Conservation (phyloP, 1,140 invertebrate genomes). For the Laupala kohalensis region DNA sequence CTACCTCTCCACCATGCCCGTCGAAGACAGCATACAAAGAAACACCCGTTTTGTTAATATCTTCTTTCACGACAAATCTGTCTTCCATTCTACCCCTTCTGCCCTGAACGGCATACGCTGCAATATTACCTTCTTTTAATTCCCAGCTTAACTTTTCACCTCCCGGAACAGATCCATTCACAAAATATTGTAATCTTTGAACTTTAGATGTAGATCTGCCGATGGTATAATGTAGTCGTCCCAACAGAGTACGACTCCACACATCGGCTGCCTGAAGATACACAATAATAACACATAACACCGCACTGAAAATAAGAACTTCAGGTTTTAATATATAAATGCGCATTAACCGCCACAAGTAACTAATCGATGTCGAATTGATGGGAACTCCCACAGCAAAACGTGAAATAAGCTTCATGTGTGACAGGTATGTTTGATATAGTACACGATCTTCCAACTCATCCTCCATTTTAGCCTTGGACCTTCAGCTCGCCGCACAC, state of each 20-base stretch:
- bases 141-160: constrained; percentile 63
- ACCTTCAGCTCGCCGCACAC: neutral
- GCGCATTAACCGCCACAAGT: constrained; percentile 59
- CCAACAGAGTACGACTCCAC: constrained; percentile 61
- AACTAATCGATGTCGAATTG: constrained; percentile 36
- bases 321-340: constrained; percentile 63
- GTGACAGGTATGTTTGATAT: constrained; percentile 67
- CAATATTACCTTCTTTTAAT: constrained; percentile 52
- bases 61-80: constrained; percentile 67
- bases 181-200: constrained; percentile 14
- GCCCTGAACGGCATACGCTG: constrained; percentile 80
- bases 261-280: constrained; percentile 66
- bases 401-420: constrained; percentile 68
- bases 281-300: constrained; percentile 15
- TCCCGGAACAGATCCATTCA: constrained; percentile 19
- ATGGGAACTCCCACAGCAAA: constrained; percentile 57
- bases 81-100: constrained; percentile 85
- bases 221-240: constrained; percentile 54
- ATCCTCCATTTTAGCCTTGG: constrained; percentile 60
- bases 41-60: constrained; percentile 52
- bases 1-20: constrained; percentile 83
- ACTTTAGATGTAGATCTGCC: constrained; percentile 34
- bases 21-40: constrained; percentile 86
- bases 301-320: constrained; percentile 27
- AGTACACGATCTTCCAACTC: constrained; percentile 73